Percentiles rank a stretch among this genome's conserved stretches.
phyloP scores from a whole-genome alignment of 2,888 invertebrate genomes.

The Choristoneura rosaceana region DNA sequence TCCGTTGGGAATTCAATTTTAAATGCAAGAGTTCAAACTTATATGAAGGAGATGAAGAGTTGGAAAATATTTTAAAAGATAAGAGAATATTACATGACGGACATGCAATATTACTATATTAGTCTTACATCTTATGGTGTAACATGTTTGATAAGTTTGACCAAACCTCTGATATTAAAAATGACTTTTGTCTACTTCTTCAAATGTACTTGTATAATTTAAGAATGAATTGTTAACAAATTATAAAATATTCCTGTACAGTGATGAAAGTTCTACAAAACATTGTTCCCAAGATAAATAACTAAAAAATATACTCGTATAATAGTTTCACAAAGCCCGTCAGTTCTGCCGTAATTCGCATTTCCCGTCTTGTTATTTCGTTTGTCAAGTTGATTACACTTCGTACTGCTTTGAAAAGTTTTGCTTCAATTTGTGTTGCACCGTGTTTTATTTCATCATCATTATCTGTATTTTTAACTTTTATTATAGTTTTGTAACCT shows the following conservation, averaged over 20 bases:
- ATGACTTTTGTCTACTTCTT: too few relatives aligned
- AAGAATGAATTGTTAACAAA: background rate
- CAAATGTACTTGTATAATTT: too few relatives aligned
- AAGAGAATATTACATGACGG: background rate
- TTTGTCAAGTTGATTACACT: slow-evolving; percentile 41
- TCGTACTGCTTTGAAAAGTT: slow-evolving; percentile 34
- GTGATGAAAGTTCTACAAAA: background rate
- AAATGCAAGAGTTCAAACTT: slow-evolving; percentile 18
- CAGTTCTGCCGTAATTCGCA: slow-evolving; percentile 28
- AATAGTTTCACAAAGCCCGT: slow-evolving; percentile 31
- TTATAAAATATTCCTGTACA: too few relatives aligned
- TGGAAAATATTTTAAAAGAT: background rate
- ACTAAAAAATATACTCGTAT: slow-evolving; percentile 20
- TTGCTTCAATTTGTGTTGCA: slow-evolving; percentile 23
- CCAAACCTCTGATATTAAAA: too few relatives aligned
- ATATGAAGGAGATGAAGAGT: background rate
- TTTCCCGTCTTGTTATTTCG: slow-evolving; percentile 35
- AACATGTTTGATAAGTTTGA: too few relatives aligned
- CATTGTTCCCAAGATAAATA: background rate
- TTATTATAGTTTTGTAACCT: background rate
- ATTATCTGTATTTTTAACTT: slow-evolving; percentile 3
- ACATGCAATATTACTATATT: too few relatives aligned
- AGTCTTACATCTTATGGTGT: too few relatives aligned
- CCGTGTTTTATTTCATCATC: slow-evolving; percentile 8
- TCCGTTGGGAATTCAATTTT: slow-evolving; percentile 34